Percentiles rank a stretch among this genome's conserved stretches.
These are phyloP conservation scores for Ageneiosus marmoratus DNA, from an alignment of 2,113 vertebrate genomes.

Conservation along the genomic window DNA sequence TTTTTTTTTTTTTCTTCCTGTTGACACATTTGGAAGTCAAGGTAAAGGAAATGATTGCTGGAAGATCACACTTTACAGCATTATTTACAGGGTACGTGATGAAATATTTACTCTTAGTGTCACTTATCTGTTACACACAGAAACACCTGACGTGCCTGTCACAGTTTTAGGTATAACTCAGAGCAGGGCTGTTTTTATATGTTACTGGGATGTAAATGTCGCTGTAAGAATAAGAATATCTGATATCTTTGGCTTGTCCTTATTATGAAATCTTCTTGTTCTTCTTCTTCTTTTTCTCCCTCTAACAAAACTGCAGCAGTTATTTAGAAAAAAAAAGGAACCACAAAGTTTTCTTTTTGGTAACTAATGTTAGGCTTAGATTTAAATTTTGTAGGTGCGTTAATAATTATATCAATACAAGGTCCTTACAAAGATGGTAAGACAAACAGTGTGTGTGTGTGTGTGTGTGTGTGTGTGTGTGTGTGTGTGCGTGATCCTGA, in stretches of 20 bases:
- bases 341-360: not conserved
- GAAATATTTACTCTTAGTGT: not conserved
- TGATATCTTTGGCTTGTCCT: not conserved
- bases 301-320: not conserved
- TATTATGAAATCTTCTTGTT: not conserved
- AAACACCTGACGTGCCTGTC: not conserved
- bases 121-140: not conserved
- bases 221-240: not conserved
- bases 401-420: not conserved
- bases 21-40: conserved; percentile 14
- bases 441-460: not conserved
- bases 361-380: not conserved
- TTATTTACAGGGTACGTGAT: not conserved
- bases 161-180: conserved; percentile 4
- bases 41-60: not conserved
- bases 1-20: not conserved
- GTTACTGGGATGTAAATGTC: not conserved
- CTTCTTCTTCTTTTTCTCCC: not conserved
- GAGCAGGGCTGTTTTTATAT: not conserved
- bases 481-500: not conserved
- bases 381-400: not conserved
- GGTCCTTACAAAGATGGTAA: not conserved
- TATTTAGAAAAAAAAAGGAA: not conserved
- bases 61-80: not conserved
- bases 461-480: not conserved